A percentile compares a stretch with the other conserved stretches of the same genome.
These are phyloP conservation scores for Clupea harengus DNA, from an alignment of 2,113 vertebrate species.

Conservation along the genomic window DNA sequence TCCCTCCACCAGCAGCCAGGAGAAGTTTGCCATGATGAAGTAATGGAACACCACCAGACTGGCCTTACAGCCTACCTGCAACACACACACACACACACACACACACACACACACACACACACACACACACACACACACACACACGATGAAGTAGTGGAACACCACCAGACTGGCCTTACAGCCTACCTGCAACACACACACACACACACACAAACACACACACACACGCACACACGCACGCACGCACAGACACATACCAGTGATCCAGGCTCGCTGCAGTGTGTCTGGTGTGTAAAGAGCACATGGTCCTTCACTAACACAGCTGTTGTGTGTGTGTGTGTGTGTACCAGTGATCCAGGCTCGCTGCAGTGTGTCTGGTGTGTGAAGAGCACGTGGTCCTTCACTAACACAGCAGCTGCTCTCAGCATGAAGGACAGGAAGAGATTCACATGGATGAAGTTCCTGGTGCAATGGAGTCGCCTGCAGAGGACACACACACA, in stretches of 20 bases:
- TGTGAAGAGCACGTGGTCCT: slow-evolving; percentile 84
- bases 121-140: neutral
- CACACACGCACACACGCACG: neutral
- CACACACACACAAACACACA: neutral
- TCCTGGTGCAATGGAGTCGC: slow-evolving; percentile 90
- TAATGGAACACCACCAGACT: slow-evolving; percentile 88
- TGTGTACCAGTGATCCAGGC: slow-evolving; percentile 66
- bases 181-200: neutral
- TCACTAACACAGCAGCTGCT: slow-evolving; percentile 84
- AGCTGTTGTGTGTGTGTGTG: slow-evolving; percentile 50
- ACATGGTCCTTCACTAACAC: slow-evolving; percentile 86
- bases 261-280: slow-evolving; percentile 62
- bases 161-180: slow-evolving; percentile 87
- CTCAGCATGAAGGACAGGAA: slow-evolving; percentile 91
- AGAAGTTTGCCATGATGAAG: slow-evolving; percentile 90
- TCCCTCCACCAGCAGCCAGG: slow-evolving; percentile 91
- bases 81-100: neutral
- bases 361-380: slow-evolving; percentile 57
- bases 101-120: neutral
- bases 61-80: slow-evolving; percentile 73
- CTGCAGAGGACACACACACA: slow-evolving; percentile 57
- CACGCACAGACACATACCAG: slow-evolving; percentile 57
- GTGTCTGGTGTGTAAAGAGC: slow-evolving; percentile 73
- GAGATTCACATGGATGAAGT: slow-evolving; percentile 93
- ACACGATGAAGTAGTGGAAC: slow-evolving; percentile 87